A percentile compares a stretch with the other conserved stretches of the same genome.
Conservation (phyloP, 2,797 vertebrate genomes). For the Diglossa cyanea region DNA sequence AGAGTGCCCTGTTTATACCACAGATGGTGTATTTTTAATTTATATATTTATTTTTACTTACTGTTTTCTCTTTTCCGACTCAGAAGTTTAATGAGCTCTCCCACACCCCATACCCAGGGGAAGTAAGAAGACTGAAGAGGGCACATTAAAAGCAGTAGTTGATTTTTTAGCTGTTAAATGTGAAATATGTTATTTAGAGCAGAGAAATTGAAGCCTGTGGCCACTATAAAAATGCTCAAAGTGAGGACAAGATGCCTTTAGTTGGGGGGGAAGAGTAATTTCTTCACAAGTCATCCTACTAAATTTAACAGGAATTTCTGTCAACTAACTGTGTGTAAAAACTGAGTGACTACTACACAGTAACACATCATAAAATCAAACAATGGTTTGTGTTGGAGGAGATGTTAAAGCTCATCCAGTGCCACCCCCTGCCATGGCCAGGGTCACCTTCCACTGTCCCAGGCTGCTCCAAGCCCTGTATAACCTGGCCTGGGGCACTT, state of each 20-base stretch:
- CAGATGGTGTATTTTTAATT: background rate
- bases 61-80: background rate
- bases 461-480: accelerated
- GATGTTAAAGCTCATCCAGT: background rate
- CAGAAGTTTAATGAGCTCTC: conserved; percentile 1
- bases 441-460: accelerated
- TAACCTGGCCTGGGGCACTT: accelerated
- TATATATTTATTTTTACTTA: conserved; percentile 33
- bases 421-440: background rate
- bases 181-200: background rate
- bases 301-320: background rate
- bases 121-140: background rate
- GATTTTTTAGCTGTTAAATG: background rate
- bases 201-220: background rate
- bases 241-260: background rate
- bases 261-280: background rate
- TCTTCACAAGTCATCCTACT: background rate
- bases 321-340: background rate
- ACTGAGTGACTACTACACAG: background rate
- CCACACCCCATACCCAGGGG: background rate
- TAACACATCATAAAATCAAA: background rate
- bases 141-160: background rate
- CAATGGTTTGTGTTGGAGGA: background rate
- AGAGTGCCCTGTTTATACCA: conserved; percentile 8
- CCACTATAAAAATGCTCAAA: background rate